A percentile compares a stretch with the other conserved stretches of the same genome.
phyloP scores from a whole-genome alignment of 2,888 invertebrate species.

The Steinernema carpocapsae region DNA sequence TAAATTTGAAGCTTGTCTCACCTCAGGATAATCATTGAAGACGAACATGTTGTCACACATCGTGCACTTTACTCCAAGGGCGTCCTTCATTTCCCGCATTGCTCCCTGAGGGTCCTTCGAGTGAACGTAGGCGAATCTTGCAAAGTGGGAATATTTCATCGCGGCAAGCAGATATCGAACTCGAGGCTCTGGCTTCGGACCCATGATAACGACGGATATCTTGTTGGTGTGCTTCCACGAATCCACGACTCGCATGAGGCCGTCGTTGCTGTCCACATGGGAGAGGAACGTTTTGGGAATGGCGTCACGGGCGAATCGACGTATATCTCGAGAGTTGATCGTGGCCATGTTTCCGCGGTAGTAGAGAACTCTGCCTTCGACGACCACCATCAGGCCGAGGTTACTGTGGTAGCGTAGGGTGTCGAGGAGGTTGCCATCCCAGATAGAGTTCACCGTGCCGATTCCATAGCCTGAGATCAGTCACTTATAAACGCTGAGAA shows the following conservation, averaged over 20 bases:
- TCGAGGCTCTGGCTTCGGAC: slow-evolving; percentile 56
- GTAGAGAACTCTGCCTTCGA: slow-evolving; percentile 70
- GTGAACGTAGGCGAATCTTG: slow-evolving; percentile 66
- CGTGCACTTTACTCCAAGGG: slow-evolving; percentile 58
- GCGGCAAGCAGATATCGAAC: slow-evolving; percentile 65
- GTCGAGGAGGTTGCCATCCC: slow-evolving; percentile 69
- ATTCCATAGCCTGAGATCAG: slow-evolving; percentile 70
- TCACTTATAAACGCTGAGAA: slow-evolving; percentile 32
- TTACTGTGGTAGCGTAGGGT: slow-evolving; percentile 69
- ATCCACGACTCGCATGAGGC: slow-evolving; percentile 60
- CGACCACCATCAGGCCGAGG: slow-evolving; percentile 70
- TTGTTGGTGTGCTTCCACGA: slow-evolving; percentile 61
- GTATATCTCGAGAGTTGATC: slow-evolving; percentile 64
- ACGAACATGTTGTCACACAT: slow-evolving; percentile 70
- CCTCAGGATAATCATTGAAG: slow-evolving; percentile 71
- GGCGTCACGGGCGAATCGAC: slow-evolving; percentile 68
- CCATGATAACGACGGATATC: slow-evolving; percentile 63
- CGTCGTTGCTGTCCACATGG: slow-evolving; percentile 48
- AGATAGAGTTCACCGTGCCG: slow-evolving; percentile 70
- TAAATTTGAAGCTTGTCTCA: slow-evolving; percentile 37
- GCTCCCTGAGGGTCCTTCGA: slow-evolving; percentile 43
- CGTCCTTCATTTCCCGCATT: slow-evolving; percentile 49
- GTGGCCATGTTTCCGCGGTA: slow-evolving; percentile 54
- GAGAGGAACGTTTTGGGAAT: slow-evolving; percentile 67
- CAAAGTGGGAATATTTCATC: slow-evolving; percentile 60